Evolutionary conservation across 2,113 vertebrate species (phyloP).

Genomic region (Plestiodon gilberti): DNA sequence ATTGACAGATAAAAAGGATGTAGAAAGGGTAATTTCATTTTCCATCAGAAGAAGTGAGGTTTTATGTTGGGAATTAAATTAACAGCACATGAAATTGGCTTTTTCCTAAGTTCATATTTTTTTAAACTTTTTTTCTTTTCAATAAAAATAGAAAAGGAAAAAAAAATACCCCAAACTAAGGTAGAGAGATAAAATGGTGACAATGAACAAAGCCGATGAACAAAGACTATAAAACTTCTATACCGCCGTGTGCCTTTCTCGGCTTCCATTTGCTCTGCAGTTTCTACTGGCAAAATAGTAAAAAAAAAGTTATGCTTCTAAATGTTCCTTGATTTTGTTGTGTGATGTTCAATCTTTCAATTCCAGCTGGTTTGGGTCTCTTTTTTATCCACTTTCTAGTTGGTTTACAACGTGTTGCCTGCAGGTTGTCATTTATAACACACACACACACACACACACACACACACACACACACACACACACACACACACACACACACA

Average conservation of each 20-base stretch:
- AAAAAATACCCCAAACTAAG: constrained; percentile 57
- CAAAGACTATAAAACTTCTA: constrained; percentile 51
- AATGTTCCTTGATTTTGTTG: constrained; percentile 42
- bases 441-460: not conserved
- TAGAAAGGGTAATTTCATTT: constrained; percentile 81
- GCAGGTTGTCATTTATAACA: constrained; percentile 40
- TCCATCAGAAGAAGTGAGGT: constrained; percentile 78
- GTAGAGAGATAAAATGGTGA: constrained; percentile 62
- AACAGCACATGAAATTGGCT: constrained; percentile 84
- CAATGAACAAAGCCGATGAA: constrained; percentile 56
- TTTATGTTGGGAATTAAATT: constrained; percentile 82
- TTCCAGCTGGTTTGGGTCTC: constrained; percentile 44
- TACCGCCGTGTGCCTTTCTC: not conserved
- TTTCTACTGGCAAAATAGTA: constrained; percentile 41
- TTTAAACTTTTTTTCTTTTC: constrained; percentile 44
- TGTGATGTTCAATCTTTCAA: not conserved
- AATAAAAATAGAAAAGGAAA: constrained; percentile 45
- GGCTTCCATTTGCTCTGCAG: constrained; percentile 24
- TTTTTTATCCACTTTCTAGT: constrained; percentile 23
- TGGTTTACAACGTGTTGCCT: constrained; percentile 36
- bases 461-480: too few relatives aligned
- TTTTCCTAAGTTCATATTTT: constrained; percentile 79
- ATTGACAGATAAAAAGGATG: constrained; percentile 78
- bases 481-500: not conserved
- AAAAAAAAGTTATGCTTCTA: constrained; percentile 48